Conservation (phyloP, 2,888 invertebrate species). For the Dryocosmus kuriphilus region DNA sequence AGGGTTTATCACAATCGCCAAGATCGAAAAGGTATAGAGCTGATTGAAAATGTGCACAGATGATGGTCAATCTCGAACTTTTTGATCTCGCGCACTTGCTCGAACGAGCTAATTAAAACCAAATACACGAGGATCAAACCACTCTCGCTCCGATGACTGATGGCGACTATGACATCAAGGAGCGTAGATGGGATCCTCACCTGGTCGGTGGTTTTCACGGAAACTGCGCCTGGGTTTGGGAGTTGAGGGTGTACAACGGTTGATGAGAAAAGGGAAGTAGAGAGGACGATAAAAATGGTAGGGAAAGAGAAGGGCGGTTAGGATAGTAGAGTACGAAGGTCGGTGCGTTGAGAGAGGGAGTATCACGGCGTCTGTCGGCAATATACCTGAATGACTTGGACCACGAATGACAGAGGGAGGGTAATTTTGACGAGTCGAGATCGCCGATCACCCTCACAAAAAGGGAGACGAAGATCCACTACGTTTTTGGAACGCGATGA, state of each 20-base stretch:
- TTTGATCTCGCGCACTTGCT: slow-evolving; percentile 68
- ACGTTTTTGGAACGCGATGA: slow-evolving; percentile 68
- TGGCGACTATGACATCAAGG: slow-evolving; percentile 50
- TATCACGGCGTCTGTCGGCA: not conserved
- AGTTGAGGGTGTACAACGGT: slow-evolving; percentile 36
- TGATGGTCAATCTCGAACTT: slow-evolving; percentile 44
- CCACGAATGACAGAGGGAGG: slow-evolving; percentile 18
- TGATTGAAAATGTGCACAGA: not conserved
- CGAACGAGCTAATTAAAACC: slow-evolving; percentile 63
- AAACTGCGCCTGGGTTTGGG: slow-evolving; percentile 63
- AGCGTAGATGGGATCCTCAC: slow-evolving; percentile 53
- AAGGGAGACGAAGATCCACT: slow-evolving; percentile 58
- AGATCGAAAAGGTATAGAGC: not conserved
- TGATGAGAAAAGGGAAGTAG: slow-evolving; percentile 39
- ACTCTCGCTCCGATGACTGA: slow-evolving; percentile 61
- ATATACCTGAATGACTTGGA: slow-evolving; percentile 41
- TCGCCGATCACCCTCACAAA: slow-evolving; percentile 34
- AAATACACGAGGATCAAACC: slow-evolving; percentile 55
- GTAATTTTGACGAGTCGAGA: slow-evolving; percentile 34
- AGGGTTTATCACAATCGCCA: not conserved
- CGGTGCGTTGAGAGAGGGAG: slow-evolving; percentile 15
- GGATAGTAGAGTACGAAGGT: slow-evolving; percentile 22
- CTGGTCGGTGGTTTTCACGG: slow-evolving; percentile 67
- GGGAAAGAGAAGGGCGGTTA: slow-evolving; percentile 51
- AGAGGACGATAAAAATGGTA: slow-evolving; percentile 60